These are phyloP conservation scores for Vimba vimba DNA, from an alignment of 2,113 vertebrate species.

Conservation along the genomic window DNA sequence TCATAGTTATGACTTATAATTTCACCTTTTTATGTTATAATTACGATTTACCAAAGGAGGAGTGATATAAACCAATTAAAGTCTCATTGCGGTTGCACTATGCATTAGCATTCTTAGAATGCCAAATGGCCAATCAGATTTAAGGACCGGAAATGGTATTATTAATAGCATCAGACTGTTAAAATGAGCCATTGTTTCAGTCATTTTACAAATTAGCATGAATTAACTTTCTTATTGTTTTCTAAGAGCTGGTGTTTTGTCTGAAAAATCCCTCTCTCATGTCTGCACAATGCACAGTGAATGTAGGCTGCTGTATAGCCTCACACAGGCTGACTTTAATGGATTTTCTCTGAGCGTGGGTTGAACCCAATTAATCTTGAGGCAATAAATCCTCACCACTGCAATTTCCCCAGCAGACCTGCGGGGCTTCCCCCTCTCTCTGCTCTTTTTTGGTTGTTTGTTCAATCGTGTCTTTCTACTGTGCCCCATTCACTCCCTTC, in stretches of 20 bases:
- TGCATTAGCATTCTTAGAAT: too few species aligned
- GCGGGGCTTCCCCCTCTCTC: slow-evolving; percentile 53
- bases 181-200: background rate
- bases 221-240: slow-evolving; percentile 5
- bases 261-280: background rate
- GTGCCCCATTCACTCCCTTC: slow-evolving; percentile 41
- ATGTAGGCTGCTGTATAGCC: background rate
- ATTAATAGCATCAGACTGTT: background rate
- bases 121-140: too few species aligned
- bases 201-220: slow-evolving; percentile 4
- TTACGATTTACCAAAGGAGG: too few species aligned
- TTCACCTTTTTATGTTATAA: too few species aligned
- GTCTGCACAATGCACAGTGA: background rate
- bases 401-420: slow-evolving; percentile 74
- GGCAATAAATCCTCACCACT: slow-evolving; percentile 79
- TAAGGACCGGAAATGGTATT: background rate
- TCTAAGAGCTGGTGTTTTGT: slow-evolving; percentile 21
- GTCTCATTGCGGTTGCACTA: too few species aligned
- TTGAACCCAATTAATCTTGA: slow-evolving; percentile 80
- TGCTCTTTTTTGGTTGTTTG: background rate
- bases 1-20: too few species aligned
- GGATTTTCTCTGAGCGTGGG: slow-evolving; percentile 73
- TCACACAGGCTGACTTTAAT: slow-evolving; percentile 62
- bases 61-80: too few species aligned
- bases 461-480: slow-evolving; percentile 25